A percentile compares a stretch with the other conserved stretches of the same genome.
Evolutionary conservation across 2,113 vertebrate species (phyloP).

Genomic region (Bagarius yarrelli): DNA sequence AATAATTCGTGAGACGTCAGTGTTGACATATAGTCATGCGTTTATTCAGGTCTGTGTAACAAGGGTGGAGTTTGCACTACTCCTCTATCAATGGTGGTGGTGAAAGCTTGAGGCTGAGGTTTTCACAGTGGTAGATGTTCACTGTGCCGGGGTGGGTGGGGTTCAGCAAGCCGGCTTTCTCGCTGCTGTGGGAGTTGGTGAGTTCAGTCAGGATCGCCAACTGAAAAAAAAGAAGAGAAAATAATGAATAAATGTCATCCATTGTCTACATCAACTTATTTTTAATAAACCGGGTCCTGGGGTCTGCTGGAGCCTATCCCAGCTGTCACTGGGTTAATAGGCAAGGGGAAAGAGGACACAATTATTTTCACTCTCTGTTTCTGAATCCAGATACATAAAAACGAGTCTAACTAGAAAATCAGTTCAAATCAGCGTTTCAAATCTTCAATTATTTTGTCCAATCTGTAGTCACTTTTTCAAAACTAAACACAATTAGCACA

Average conservation of each 20-base stretch:
- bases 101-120: slow-evolving; percentile 83
- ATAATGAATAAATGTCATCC: background rate
- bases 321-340: no score
- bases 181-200: slow-evolving; percentile 67
- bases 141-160: slow-evolving; percentile 67
- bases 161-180: slow-evolving; percentile 72
- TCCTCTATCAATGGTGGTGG: slow-evolving; percentile 86
- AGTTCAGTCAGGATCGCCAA: slow-evolving; percentile 87
- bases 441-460: no score
- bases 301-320: no score
- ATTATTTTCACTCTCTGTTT: no score
- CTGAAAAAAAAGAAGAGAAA: slow-evolving; percentile 66
- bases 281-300: no score
- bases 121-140: slow-evolving; percentile 84
- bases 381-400: no score
- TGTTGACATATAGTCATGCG: slow-evolving; percentile 33
- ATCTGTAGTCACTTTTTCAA: no score
- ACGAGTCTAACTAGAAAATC: no score
- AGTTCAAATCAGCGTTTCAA: no score
- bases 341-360: no score
- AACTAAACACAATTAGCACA: no score
- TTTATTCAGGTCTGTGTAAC: slow-evolving; percentile 44
- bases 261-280: background rate
- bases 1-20: background rate
- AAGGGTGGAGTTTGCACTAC: slow-evolving; percentile 55